Evolutionary conservation across 2,113 vertebrate species (phyloP), one percentile per base, ranked within the genome.

Genomic region (Vulpes vulpes): DNA sequence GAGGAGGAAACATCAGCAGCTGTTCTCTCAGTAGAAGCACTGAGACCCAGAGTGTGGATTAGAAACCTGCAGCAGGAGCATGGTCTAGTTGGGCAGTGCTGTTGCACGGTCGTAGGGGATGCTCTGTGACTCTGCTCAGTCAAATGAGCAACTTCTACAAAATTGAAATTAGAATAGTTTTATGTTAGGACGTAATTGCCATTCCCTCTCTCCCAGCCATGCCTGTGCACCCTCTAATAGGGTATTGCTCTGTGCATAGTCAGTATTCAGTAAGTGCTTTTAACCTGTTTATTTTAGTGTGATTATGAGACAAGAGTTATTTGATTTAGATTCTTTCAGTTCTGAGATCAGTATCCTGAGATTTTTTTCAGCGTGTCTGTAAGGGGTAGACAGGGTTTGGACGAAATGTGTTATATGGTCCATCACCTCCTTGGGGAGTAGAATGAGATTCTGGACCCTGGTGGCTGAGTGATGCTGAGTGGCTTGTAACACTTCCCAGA

Each of bases 111-210:
- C 23, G 5, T 0, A 53, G 23, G 12, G 30, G 14, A 6, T 90
- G 22, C 20, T 27, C 49, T 62, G 8, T 43, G 59, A 20, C 1
- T 11, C 7, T 60, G 3, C 5, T 43, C 32, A 55, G 30, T 27
- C n/a, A 19, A 62, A 86, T 51, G 20, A 62, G 79, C 1, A 65
- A 16, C 35, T 73, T 74, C 23, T 51, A 8, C 10, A 82, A 59
- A 91, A 76, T 73, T 62, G 43, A 16, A 95, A 89, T 43, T 82
- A 55, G 19, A 69, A 25, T 23, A 91, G 23, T 94, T 96, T 90
- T 87, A 76, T 30, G 14, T 74, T 60, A 80, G 23, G 9, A 11
- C 69, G 8, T 64, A 59, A 62, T 92, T 62, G 55, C 14, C 43
- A n/a, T 67, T 95, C 22, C 27, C n/a, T 38, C 11, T 88, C 51